These are phyloP conservation scores for Ammodramus savannarum DNA, from an alignment of 2,113 vertebrate genomes.

Conservation along the genomic window DNA sequence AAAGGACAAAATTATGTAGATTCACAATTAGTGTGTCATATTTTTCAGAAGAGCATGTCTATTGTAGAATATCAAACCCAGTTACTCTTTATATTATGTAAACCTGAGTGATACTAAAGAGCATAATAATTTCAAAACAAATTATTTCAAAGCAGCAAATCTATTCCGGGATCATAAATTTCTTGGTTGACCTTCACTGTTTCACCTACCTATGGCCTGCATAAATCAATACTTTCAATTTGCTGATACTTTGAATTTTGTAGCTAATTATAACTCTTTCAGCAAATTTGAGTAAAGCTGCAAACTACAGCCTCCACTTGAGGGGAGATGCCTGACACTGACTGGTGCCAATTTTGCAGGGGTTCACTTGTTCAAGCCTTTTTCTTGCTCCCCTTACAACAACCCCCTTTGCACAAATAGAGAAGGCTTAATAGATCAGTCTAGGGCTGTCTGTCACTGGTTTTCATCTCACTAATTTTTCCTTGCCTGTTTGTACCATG, in stretches of 20 bases:
- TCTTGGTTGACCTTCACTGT: background rate
- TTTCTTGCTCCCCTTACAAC: background rate
- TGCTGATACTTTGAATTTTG: background rate
- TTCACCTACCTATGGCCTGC: background rate
- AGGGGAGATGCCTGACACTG: background rate
- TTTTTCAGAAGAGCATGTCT: background rate
- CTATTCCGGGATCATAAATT: background rate
- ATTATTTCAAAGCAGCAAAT: too few relatives aligned
- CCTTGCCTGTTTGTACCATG: background rate
- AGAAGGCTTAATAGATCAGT: background rate
- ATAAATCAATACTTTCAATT: background rate
- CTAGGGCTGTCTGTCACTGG: background rate
- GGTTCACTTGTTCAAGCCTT: background rate
- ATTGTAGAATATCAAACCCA: background rate
- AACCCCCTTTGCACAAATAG: background rate
- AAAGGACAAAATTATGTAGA: background rate
- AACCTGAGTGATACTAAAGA: background rate
- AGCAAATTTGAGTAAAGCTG: background rate
- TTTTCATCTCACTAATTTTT: conserved; percentile 24
- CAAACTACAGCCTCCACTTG: background rate
- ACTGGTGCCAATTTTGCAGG: background rate
- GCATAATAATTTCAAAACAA: background rate
- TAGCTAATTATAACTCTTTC: background rate
- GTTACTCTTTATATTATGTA: background rate
- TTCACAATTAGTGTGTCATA: background rate